Base-by-base conservation (phyloP, 2,888 invertebrate species). In the Apamea crenata region DNA sequence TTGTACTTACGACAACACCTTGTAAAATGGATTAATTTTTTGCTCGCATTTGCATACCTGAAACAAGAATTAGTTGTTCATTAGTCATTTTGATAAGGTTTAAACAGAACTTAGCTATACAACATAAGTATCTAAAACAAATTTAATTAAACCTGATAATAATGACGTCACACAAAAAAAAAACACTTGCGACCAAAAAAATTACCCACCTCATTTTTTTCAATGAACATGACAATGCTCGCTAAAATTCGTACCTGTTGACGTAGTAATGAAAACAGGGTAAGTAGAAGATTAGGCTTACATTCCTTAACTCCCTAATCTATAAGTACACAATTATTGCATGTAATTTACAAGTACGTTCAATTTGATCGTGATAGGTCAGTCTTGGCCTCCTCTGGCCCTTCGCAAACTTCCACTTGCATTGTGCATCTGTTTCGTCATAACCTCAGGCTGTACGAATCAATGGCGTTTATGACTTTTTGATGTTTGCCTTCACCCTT, bases 311-410 rank as follows among this genome's bases (percentile, higher is more conserved):
- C 73, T 63, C 14, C 56, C 56, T 21, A 56, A 82, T 86, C 40
- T 61, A 1, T 21, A 66, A 69, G 21, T 10, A 74, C 67, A 74
- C 72, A 82, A 67, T 67, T 81, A 81, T 74, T 61, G 59, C 29
- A 29, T 40, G 76, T 83, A 73, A 69, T 80, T 79, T 66, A 74
- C 61, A 59, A 77, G 59, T 79, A 72, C 53, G 70, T 80, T 77
- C 67, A 72, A 67, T 80, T 65, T 80, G 77, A 32, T 84, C 86
- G 86, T 87, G 87, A 87, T 86, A 86, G 86, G 87, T 87, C 84
- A 86, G 65, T 84, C 32, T 59, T 83, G 68, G 66, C 84, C 81
- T 65, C n/a, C 29, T 77, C n/a, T 21, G 61, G 80, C 65, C 66
- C 77, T 81, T 87, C 63, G 40, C 59, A 72, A 63, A 77, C 72